Evolutionary conservation across 2,888 invertebrate genomes (phyloP).

Genomic region (Steinernema scapterisci): DNA sequence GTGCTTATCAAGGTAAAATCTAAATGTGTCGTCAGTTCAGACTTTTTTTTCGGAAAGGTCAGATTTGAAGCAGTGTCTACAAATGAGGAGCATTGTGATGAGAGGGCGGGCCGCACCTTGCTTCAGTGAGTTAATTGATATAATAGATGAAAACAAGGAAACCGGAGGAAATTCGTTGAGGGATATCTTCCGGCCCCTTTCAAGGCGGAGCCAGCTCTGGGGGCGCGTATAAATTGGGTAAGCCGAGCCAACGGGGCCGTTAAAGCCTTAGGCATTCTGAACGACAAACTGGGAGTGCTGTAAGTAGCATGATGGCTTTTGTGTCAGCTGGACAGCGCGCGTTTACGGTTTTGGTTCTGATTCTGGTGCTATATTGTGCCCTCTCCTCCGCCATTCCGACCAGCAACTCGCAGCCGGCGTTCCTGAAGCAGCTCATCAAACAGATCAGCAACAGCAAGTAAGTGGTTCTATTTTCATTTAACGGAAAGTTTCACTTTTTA

Average conservation of each 20-base stretch:
- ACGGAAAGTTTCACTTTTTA: neutral
- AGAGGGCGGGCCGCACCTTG: too few relatives aligned
- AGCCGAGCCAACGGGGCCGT: conserved; percentile 1
- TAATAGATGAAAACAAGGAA: neutral
- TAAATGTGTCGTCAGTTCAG: too few relatives aligned
- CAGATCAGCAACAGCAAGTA: conserved; percentile 19
- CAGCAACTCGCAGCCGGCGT: conserved; percentile 18
- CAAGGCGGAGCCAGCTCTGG: conserved; percentile 25
- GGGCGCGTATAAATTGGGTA: conserved; percentile 26
- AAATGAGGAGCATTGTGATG: too few relatives aligned
- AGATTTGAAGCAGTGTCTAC: too few relatives aligned
- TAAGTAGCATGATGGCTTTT: neutral
- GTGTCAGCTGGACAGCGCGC: neutral
- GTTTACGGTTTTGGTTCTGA: neutral
- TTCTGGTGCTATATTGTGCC: conserved; percentile 10
- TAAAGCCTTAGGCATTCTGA: conserved; percentile 14
- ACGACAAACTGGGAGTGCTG: neutral
- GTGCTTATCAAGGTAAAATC: too few relatives aligned
- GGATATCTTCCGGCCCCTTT: neutral
- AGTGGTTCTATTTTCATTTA: neutral
- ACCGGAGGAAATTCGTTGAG: neutral
- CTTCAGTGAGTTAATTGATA: neutral
- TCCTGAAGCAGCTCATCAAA: conserved; percentile 19
- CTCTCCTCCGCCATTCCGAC: neutral
- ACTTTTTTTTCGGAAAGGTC: too few relatives aligned